phyloP scores from a whole-genome alignment of 2,797 vertebrate genomes.

The Peromyscus nudipes region DNA sequence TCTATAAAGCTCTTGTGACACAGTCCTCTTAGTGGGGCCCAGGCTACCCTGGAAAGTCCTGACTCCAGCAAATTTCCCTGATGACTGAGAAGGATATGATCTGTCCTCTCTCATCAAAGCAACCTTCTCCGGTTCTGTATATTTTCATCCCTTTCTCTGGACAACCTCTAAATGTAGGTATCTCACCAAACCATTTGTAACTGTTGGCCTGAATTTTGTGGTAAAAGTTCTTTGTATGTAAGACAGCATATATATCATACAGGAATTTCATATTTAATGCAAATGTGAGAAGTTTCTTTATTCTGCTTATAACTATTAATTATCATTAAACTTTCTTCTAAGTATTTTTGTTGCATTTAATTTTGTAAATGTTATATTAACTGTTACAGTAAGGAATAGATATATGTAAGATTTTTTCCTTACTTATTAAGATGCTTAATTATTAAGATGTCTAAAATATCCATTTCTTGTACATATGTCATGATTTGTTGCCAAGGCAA shows the following conservation, averaged over 20 bases:
- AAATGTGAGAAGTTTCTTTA: slow-evolving; percentile 51
- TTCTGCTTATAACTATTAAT: background rate
- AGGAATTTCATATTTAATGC: slow-evolving; percentile 35
- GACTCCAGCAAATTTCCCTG: background rate
- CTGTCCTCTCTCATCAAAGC: background rate
- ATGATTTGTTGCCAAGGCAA: slow-evolving; percentile 63
- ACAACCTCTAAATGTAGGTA: background rate
- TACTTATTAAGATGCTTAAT: slow-evolving; percentile 31
- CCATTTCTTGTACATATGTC: slow-evolving; percentile 64
- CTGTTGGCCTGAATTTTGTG: background rate
- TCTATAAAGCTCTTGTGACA: background rate
- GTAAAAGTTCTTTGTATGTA: slow-evolving; percentile 12
- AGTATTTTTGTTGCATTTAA: slow-evolving; percentile 58
- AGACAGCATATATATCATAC: background rate
- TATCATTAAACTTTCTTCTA: slow-evolving; percentile 54
- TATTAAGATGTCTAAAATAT: slow-evolving; percentile 53
- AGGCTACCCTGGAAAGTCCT: background rate
- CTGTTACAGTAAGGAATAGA: slow-evolving; percentile 52
- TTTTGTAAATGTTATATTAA: slow-evolving; percentile 69
- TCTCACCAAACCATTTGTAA: background rate
- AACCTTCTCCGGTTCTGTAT: background rate
- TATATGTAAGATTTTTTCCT: slow-evolving; percentile 41
- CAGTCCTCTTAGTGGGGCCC: background rate
- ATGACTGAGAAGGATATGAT: background rate
- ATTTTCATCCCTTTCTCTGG: slow-evolving; percentile 8